Base-by-base conservation (phyloP, 2,797 vertebrate genomes). In the Tinamus major region DNA sequence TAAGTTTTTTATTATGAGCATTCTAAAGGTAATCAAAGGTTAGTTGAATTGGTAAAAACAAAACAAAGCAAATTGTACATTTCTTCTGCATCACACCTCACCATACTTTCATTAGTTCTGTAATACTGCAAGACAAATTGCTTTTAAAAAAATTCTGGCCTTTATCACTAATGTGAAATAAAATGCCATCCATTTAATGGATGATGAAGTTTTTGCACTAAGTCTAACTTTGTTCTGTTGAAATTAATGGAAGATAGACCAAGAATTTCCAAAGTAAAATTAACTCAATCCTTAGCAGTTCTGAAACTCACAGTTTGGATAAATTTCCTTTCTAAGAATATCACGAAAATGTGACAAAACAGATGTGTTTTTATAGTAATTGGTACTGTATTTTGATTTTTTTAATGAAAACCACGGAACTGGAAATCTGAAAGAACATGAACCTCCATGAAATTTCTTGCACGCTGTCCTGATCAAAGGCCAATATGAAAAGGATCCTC, bases 1-100 rank as follows among this genome's bases (percentile, higher is more conserved):
- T 81, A 92, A 91, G 77, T 79, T 80, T 90, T 94, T 90, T 91
- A 77, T 84, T 86, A 94, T 68, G 67, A 93, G 27, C 78, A 68
- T 76, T 91, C 53, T 88, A 90, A 84, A 93, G 75, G 51, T 94
- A 85, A 86, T 64, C 74, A 79, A 86, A 93, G 71, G 89, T 89
- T 90, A 89, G 26, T 10, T 85, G 83, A 92, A 86, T 56, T 70
- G 20, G 8, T 81, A 80, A 92, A 85, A 80, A 24, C 48, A 48
- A 48, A 48, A 21, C 20, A 48, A 82, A 33, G 65, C 79, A 85
- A 44, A 44, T 18, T 44, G 17, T 77, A 49, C 55, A 41, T 80
- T 67, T 76, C 29, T 88, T 81, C 67, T 83, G n/a, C 27, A 53
- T 33, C 72, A 27, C 24, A 55, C 53, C 27, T 84, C 18, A 29